Evolutionary conservation across 2,113 vertebrate species (phyloP).

Genomic region (Rattus rattus): DNA sequence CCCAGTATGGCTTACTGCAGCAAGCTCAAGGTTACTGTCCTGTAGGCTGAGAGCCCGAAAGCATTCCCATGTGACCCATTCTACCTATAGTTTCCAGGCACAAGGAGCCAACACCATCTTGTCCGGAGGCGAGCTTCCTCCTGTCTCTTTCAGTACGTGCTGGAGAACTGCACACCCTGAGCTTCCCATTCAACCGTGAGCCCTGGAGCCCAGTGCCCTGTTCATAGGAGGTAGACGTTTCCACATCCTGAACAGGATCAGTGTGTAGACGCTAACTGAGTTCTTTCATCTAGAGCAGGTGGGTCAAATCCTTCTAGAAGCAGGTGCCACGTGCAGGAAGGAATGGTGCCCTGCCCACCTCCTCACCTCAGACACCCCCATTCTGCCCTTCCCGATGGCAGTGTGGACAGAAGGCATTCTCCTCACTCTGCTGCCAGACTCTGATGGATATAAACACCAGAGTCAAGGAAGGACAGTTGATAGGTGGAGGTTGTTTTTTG

Average conservation of each 20-base stretch:
- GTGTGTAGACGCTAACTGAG: not conserved
- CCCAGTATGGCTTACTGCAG: not conserved
- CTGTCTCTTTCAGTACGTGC: not conserved
- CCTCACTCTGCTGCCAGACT: no score
- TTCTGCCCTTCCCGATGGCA: not conserved
- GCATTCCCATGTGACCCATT: not conserved
- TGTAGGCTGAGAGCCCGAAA: not conserved
- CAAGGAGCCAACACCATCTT: not conserved
- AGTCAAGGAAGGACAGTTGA: not conserved
- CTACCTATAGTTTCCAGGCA: not conserved
- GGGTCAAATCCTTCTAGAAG: conserved; percentile 16
- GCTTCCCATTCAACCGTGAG: not conserved
- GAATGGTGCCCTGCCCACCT: not conserved
- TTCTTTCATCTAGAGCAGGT: not conserved
- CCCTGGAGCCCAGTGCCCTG: not conserved
- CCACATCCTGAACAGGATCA: not conserved
- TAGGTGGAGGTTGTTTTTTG: not conserved
- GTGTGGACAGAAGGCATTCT: not conserved
- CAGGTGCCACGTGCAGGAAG: rapidly evolving
- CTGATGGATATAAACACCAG: not conserved
- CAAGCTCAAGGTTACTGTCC: not conserved
- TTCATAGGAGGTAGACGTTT: not conserved
- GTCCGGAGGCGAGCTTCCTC: not conserved
- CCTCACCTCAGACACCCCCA: not conserved
- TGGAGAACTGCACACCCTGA: not conserved